Percentiles rank a stretch among this genome's conserved stretches.
Conservation (phyloP, 2,888 invertebrate genomes). For the Acanthopleura granulata region DNA sequence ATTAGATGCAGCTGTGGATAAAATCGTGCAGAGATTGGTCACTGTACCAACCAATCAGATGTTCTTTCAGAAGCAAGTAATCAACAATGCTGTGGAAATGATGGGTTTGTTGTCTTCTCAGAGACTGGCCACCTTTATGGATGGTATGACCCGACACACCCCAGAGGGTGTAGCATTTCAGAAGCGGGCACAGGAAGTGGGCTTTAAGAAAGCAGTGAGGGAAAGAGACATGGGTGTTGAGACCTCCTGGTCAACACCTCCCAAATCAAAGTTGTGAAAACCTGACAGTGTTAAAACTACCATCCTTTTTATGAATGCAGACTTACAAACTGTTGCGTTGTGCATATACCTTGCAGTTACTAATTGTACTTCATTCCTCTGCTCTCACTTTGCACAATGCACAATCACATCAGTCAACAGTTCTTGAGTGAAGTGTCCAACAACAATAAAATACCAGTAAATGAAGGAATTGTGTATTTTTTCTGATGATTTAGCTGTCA, state of each 20-base stretch:
- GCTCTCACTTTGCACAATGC: too few species aligned
- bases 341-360: too few species aligned
- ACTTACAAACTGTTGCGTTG: too few species aligned
- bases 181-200: conserved; percentile 31
- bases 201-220: conserved; percentile 40
- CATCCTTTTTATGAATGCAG: too few species aligned
- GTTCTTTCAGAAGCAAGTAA: conserved; percentile 43
- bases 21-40: conserved; percentile 30
- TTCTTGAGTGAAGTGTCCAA: too few species aligned
- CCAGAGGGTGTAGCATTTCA: conserved; percentile 42
- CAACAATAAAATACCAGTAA: too few species aligned
- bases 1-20: conserved; percentile 31
- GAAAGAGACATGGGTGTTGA: conserved; percentile 33
- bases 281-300: background rate
- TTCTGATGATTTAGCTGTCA: too few species aligned
- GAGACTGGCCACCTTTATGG: conserved; percentile 38
- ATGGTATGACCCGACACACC: conserved; percentile 43
- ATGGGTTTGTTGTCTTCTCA: conserved; percentile 38
- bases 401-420: too few species aligned
- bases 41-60: conserved; percentile 42
- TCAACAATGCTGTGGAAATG: conserved; percentile 39
- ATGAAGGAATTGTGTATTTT: too few species aligned
- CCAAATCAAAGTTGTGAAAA: conserved; percentile 6
- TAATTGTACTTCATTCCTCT: too few species aligned
- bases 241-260: background rate